Evolutionary conservation across 2,888 invertebrate species (phyloP), one percentile per base, ranked within the genome.

Genomic region (Liodrosophila aerea): DNA sequence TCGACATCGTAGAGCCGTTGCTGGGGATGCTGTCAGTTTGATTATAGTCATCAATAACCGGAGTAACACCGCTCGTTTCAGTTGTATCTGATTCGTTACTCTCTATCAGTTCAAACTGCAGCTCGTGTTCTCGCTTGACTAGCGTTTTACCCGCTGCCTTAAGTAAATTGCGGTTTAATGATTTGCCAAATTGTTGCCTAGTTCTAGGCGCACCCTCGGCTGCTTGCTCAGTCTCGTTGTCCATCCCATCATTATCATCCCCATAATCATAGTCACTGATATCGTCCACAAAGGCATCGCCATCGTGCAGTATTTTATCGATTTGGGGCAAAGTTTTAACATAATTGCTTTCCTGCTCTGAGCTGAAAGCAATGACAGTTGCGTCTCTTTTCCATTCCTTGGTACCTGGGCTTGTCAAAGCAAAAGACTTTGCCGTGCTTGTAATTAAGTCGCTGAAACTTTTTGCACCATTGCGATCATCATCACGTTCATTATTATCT

Each of bases 91-190:
- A 52, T 59, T 64, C 54, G 61, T 44, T 60, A 58, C 18, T 47
- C 39, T 56, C 50, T 16, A 54, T 37, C 30, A 31, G 50, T 49
- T 56, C 39, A 7, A 58, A 33, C 67, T 57, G n/a, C 44, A 18
- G 44, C 63, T 54, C 27, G 15, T 27, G 37, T 37, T 64, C 36
- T 13, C 3, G 50, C 52, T 76, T 54, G 64, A 30, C 31, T 52
- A 75, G 64, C 47, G 58, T 73, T 76, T 85, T 87, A 82, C 87
- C 82, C 77, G 87, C 61, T 78, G 87, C 61, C 47, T 60, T 70
- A 44, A 63, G 76, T 64, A 86, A 87, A 88, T 88, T 86, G 80
- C 72, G 83, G 81, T 88, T 88, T 86, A 88, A 87, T 88, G 87
- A 84, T 76, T 88, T 88, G 85, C 87, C 85, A 85, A 85, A 80